phyloP scores from a whole-genome alignment of 1,140 invertebrate species.

The Cyphomyrmex costatus region DNA sequence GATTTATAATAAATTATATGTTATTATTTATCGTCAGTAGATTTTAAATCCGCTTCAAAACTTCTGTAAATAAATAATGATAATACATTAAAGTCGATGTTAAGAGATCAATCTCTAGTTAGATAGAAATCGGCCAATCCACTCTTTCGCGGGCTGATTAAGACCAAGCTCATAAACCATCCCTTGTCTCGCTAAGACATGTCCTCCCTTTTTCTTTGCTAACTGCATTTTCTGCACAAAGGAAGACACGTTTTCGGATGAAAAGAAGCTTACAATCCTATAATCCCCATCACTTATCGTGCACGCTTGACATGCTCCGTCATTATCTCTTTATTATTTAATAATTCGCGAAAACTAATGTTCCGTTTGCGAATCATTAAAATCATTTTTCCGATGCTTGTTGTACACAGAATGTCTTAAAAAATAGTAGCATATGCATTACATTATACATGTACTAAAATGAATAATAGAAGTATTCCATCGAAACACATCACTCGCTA shows the following conservation, averaged over 20 bases:
- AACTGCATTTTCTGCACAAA: slow-evolving; percentile 43
- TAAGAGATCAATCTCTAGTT: neutral
- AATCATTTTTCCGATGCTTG: neutral
- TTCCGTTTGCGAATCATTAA: slow-evolving; percentile 12
- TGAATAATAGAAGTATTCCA: slow-evolving; percentile 3
- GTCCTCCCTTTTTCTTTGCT: neutral
- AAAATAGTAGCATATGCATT: neutral
- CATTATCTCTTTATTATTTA: slow-evolving; percentile 32
- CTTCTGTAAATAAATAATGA: neutral
- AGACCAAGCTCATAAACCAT: slow-evolving; percentile 32
- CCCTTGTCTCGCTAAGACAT: neutral
- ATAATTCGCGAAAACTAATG: slow-evolving; percentile 37
- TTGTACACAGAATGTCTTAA: neutral
- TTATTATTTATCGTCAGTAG: neutral
- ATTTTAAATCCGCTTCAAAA: neutral
- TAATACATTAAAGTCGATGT: neutral
- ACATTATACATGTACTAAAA: neutral
- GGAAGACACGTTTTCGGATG: slow-evolving; percentile 7
- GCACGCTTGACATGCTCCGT: slow-evolving; percentile 4
- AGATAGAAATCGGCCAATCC: neutral
- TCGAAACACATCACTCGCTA: neutral
- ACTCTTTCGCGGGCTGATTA: slow-evolving; percentile 14
- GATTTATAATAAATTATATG: neutral
- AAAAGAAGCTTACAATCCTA: slow-evolving; percentile 18
- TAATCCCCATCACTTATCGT: neutral